Evolutionary conservation across 2,888 invertebrate species (phyloP), one percentile per base, ranked within the genome.

Genomic region (Andrena trimmerana): DNA sequence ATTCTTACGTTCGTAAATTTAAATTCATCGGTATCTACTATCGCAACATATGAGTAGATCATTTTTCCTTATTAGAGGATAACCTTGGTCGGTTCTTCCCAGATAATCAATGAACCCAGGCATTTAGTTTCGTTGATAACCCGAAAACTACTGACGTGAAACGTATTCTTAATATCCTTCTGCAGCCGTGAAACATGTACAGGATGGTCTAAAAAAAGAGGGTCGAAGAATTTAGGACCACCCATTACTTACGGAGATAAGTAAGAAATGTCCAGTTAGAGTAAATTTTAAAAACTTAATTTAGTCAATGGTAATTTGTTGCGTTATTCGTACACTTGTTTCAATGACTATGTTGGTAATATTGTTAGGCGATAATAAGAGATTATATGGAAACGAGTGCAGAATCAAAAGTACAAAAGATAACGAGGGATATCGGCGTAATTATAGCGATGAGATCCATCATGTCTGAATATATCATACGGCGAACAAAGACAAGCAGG

Each of bases 51-150:
- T 13, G 8, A 36, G 50, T 70, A 24, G 8, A 59, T 36, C 20
- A 7, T 27, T n/a, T 13, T 60, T 33, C 16, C 2, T 63, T 8
- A 42, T 10, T 63, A 27, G 52, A 16, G 7, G 42, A 24, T 60
- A 31, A 71, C 65, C 68, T 59, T 42, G 54, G 24, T 13, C 63
- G 13, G 50, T 29, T 69, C 42, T 13, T 8, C 52, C 24, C n/a
- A 63, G 68, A 85, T 83, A 81, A 20, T 27, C n/a, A 29, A 75
- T 65, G 69, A 86, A 84, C 57, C 65, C 29, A 60, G 27, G n/a
- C 60, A 62, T 67, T 67, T 57, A 57, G 36, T 24, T 69, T 33
- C 33, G n/a, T 50, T 54, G 86, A 86, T 87, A 85, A 87, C 77
- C 54, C 69, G 67, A 75, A 71, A 69, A 27, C 27, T n/a, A 54